Evolutionary conservation across 1,140 invertebrate species (phyloP), one percentile per base, ranked within the genome.

Genomic region (Drosophila pseudoobscura): DNA sequence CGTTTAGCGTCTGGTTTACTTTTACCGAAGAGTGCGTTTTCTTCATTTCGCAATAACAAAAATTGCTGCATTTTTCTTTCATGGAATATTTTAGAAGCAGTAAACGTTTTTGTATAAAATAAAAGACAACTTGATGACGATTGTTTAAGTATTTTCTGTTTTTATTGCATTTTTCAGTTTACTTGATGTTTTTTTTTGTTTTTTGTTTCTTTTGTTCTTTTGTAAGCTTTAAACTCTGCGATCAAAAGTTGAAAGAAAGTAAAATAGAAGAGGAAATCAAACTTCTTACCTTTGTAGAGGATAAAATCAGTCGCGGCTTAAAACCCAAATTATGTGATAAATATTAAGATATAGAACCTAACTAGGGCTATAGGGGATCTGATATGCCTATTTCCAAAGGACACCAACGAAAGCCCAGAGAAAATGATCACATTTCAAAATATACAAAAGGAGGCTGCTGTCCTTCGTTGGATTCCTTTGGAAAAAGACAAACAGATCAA

Each of bases 111-210:
- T 80, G 83, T 88, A 75, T 82, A 82, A 88, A 88, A 88, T 88
- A 88, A 88, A 88, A 88, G 83, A 88, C 83, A 74, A 77, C 75
- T 89, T 89, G 68, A 69, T 88, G 72, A 54, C 84, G 76, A 88
- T 88, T 88, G 84, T 89, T 89, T 84, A 72, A 88, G 72, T 76
- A 88, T 79, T 83, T 88, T 89, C 56, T 88, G 71, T 58, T 89
- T 87, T 88, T 88, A 88, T 84, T 87, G 58, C 50, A 73, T 71
- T 87, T 75, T 69, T 77, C 51, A 45, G 15, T 61, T 53, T 76
- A 53, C 51, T 47, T 59, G 39, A 20, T 11, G 7, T 39, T 52
- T 50, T 39, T 57, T 61, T 61, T 50, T 53, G 58, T 65, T 65
- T 74, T 62, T 62, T 43, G 46, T 65, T 13, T 46, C 0, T 26